Base-by-base conservation (phyloP, 2,797 vertebrate species). In the Brotula barbata region DNA sequence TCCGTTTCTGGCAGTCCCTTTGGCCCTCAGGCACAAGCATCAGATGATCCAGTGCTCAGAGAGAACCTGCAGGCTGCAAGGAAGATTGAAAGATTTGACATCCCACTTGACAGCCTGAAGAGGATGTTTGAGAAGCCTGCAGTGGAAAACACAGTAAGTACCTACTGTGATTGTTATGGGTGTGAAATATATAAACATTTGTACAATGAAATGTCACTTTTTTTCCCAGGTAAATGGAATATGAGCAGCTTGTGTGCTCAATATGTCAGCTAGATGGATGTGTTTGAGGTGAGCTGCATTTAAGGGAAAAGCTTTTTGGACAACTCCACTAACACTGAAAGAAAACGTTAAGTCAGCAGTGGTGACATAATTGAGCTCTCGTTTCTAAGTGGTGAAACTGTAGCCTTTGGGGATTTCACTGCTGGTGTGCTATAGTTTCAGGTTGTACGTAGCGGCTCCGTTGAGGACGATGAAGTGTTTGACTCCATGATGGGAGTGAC, bases 81-180 rank as follows among this genome's bases (percentile, higher is more conserved):
- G 75, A 87, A 64, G 78, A 89, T 92, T 1, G 91, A 92, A 73
- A 89, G 84, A 81, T 93, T 92, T 55, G 72, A 90, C 81, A 89
- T 92, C 72, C 90, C 90, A 0, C 90, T 93, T 1, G 80, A 82
- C 40, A 87, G 79, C 71, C 88, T 93, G 72, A 92, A 89, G 82
- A 91, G 81, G 85, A 90, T 92, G 91, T 92, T 93, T 75, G 92
- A 93, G 85, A 91, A 85, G 55, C 85, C 90, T 0, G 50, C 74
- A 2, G 68, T 7, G 2, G 59, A 58, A 11, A 61, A 57, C 47
- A 16, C 63, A 25, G 91, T 92, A 47, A 91, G 90, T 88, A 42
- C 57, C 4, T 55, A 16, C 17, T 7, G 0, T 31, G n/a, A n/a
- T n/a, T n/a, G n/a, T n/a, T 42, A 62, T 8, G 22, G 9, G 2